Percentiles rank a stretch among this genome's conserved stretches.
Evolutionary conservation across 2,797 vertebrate species (phyloP).

Genomic region (Acanthiza pusilla): DNA sequence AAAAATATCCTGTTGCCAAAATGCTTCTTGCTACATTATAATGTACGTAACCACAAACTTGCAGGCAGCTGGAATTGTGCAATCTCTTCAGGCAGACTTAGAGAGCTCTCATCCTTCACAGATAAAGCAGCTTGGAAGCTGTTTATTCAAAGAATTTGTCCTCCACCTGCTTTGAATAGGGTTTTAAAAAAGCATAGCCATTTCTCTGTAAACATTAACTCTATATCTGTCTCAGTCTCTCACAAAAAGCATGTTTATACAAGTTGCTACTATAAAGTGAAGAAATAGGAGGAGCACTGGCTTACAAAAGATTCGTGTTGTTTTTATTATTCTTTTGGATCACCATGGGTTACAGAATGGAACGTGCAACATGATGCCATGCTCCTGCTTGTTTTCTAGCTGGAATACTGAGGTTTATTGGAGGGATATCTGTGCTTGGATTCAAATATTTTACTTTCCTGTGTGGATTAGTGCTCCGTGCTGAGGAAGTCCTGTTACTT

Average conservation of each 20-base stretch:
- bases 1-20: neutral
- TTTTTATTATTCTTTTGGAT: neutral
- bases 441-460: neutral
- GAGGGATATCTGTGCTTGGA: neutral
- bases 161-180: neutral
- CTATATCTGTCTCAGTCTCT: neutral
- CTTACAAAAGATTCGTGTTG: neutral
- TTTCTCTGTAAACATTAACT: neutral
- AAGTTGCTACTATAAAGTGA: neutral
- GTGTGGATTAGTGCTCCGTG: neutral
- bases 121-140: neutral
- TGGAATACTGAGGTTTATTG: neutral
- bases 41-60: neutral
- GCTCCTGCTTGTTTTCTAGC: neutral
- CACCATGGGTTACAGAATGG: neutral
- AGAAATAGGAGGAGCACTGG: neutral
- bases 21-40: neutral
- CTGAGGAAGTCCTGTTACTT: neutral
- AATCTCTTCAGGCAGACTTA: neutral
- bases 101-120: neutral
- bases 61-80: slow-evolving; percentile 2
- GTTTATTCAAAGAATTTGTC: neutral
- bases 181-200: neutral
- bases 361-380: neutral
- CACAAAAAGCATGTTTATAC: neutral